Conservation (phyloP, 2,113 vertebrate species). For the Epinephelus cyanopodus region DNA sequence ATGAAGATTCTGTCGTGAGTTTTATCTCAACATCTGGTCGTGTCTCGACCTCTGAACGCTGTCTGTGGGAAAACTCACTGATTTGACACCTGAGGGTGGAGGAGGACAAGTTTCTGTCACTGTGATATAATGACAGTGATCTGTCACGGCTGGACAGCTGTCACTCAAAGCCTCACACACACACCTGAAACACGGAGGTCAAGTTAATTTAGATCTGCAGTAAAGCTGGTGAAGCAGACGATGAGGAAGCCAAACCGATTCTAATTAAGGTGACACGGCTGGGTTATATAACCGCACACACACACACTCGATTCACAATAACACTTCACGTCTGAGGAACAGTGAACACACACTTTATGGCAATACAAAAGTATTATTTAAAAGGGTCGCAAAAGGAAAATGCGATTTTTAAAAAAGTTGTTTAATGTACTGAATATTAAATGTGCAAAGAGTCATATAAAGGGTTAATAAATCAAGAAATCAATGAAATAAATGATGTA, state of each 20-base stretch:
- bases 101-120: neutral
- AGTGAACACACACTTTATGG: too few species aligned
- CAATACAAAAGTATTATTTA: too few species aligned
- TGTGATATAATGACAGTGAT: neutral
- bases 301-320: too few species aligned
- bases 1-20: neutral
- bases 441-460: too few species aligned
- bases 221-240: neutral
- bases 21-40: too few species aligned
- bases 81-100: neutral
- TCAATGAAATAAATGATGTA: too few species aligned
- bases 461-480: too few species aligned
- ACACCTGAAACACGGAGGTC: neutral
- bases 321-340: too few species aligned
- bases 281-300: neutral
- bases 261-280: neutral
- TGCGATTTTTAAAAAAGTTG: too few species aligned
- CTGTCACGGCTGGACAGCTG: constrained; percentile 1
- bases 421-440: too few species aligned
- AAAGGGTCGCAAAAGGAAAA: too few species aligned
- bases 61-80: neutral
- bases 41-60: neutral
- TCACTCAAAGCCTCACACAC: constrained; percentile 6
- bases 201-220: neutral
- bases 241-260: neutral